Conservation (phyloP, 2,797 vertebrate genomes). For the Chaunax sp. region DNA sequence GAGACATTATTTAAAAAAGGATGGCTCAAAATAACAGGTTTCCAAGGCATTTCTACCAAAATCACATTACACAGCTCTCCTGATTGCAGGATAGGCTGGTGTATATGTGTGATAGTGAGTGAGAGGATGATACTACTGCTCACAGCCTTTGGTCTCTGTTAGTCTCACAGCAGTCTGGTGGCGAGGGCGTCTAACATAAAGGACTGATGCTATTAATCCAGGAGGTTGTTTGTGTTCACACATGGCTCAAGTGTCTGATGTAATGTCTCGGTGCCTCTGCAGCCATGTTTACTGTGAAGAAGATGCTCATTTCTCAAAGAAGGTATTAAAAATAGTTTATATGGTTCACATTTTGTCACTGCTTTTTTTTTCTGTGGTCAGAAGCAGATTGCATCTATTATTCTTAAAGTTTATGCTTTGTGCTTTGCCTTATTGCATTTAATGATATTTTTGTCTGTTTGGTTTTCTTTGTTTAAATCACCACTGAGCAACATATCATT, state of each 20-base stretch:
- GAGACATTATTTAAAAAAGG: conserved; percentile 44
- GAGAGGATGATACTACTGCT: conserved; percentile 37
- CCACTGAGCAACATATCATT: not conserved
- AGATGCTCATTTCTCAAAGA: no score
- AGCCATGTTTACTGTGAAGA: not conserved
- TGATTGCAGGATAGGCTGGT: conserved; percentile 56
- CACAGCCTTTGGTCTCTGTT: conserved; percentile 19
- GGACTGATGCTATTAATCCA: conserved; percentile 19
- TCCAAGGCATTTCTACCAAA: conserved; percentile 48
- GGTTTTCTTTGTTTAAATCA: not conserved
- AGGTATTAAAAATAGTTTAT: no score
- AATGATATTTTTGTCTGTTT: not conserved
- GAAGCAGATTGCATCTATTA: not conserved
- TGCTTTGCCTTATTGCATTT: no score
- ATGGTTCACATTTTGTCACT: not conserved
- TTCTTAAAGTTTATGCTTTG: not conserved
- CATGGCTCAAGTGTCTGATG: not conserved
- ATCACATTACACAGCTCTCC: conserved; percentile 46
- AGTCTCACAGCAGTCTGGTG: conserved; percentile 19
- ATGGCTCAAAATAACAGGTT: conserved; percentile 46
- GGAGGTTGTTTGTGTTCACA: conserved; percentile 22
- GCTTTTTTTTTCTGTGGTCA: not conserved
- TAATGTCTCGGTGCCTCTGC: conserved; percentile 4
- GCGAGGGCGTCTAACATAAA: conserved; percentile 1
- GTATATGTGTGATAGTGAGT: conserved; percentile 53